Evolutionary conservation across 1,140 invertebrate species (phyloP).

Genomic region (Hestina assimilis): DNA sequence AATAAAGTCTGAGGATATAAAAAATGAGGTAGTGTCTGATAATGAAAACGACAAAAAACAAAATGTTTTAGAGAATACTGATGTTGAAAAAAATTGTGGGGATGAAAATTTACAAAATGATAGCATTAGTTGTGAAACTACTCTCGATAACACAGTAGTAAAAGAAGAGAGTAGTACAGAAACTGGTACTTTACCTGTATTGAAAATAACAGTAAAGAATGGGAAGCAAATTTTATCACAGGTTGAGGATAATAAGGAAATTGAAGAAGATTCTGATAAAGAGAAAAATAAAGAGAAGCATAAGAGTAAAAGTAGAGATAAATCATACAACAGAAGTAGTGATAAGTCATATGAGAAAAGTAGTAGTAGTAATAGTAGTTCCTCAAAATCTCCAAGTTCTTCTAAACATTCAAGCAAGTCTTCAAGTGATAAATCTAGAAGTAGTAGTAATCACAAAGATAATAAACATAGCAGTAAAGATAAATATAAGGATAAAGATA

Average conservation of each 20-base stretch:
- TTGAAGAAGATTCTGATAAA: conserved; percentile 56
- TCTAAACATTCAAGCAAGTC: conserved; percentile 78
- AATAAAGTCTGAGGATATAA: conserved; percentile 27
- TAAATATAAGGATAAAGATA: conserved; percentile 70
- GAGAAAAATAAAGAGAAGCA: conserved; percentile 64
- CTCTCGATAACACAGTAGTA: conserved; percentile 10
- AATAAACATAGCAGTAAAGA: conserved; percentile 68
- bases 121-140: not conserved
- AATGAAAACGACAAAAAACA: conserved; percentile 22
- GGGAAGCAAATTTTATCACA: conserved; percentile 86
- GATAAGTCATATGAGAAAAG: conserved; percentile 53
- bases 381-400: conserved; percentile 77
- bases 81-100: conserved; percentile 30
- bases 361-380: conserved; percentile 65
- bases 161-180: conserved; percentile 68
- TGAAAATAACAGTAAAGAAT: conserved; percentile 86
- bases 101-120: conserved; percentile 23
- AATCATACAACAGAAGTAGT: conserved; percentile 55
- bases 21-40: conserved; percentile 20
- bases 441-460: conserved; percentile 63
- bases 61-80: conserved; percentile 23
- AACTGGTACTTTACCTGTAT: conserved; percentile 56
- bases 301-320: conserved; percentile 67
- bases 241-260: conserved; percentile 73
- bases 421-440: conserved; percentile 66